phyloP scores from a whole-genome alignment of 1,140 invertebrate species.

The Scaptomyza hsui region DNA sequence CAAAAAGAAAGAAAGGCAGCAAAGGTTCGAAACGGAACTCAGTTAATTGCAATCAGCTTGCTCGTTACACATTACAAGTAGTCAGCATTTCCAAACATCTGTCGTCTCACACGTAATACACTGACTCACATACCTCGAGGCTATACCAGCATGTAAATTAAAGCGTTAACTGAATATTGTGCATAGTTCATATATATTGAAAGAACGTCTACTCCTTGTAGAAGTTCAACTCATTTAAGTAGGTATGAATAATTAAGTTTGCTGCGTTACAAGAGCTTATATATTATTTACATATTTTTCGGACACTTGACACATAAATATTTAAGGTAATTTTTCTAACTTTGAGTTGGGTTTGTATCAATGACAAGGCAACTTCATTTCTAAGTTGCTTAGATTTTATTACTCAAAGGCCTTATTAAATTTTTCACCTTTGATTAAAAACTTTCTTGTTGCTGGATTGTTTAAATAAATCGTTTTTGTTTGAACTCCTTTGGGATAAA shows the following conservation, averaged over 20 bases:
- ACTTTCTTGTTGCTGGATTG: neutral
- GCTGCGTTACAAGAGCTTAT: neutral
- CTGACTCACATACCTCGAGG: neutral
- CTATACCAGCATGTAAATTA: constrained; percentile 7
- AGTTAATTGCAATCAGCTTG: constrained; percentile 37
- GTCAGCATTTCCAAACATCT: constrained; percentile 26
- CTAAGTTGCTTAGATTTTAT: too few relatives aligned
- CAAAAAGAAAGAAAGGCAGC: neutral
- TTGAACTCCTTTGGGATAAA: constrained; percentile 57
- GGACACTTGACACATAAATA: neutral
- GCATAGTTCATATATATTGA: too few relatives aligned
- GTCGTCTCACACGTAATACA: constrained; percentile 7
- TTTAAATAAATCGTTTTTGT: neutral
- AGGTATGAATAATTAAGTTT: neutral
- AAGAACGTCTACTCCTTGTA: too few relatives aligned
- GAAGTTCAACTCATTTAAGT: neutral
- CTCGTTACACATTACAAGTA: constrained; percentile 6
- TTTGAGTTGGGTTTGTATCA: too few relatives aligned
- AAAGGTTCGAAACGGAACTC: constrained; percentile 10
- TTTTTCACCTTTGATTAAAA: neutral
- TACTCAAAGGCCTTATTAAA: constrained; percentile 1
- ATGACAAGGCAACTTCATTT: too few relatives aligned
- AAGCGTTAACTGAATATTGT: neutral
- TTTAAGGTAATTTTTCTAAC: too few relatives aligned
- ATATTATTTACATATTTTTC: constrained; percentile 2